Evolutionary conservation across 1,140 invertebrate species (phyloP).

Genomic region (Steinernema feltiae): DNA sequence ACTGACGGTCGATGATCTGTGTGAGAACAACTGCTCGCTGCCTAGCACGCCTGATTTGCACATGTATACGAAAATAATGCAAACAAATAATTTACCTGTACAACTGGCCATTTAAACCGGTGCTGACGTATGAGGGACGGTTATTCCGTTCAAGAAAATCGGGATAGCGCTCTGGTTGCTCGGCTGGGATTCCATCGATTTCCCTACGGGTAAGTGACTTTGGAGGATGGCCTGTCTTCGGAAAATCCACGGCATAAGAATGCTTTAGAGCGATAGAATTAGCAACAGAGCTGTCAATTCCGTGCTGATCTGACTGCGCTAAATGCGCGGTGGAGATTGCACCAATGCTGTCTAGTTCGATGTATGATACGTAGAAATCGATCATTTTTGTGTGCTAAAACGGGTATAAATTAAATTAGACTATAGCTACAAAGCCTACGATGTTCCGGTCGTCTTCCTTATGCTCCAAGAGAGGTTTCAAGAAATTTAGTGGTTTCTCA

Average conservation of each 20-base stretch:
- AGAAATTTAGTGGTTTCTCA: conserved; percentile 38
- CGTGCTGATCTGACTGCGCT: conserved; percentile 35
- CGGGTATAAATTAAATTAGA: neutral
- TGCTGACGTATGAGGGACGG: neutral
- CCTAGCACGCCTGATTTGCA: too few species aligned
- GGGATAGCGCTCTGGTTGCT: neutral
- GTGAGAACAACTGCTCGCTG: too few species aligned
- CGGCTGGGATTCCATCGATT: too few species aligned
- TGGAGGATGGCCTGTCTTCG: conserved; percentile 45
- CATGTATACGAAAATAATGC: too few species aligned
- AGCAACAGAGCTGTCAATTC: conserved; percentile 23
- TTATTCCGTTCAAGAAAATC: neutral
- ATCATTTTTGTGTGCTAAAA: conserved; percentile 31
- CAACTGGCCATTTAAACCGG: neutral
- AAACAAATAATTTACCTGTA: neutral
- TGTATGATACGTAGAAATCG: conserved; percentile 41
- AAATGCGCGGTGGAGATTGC: conserved; percentile 40
- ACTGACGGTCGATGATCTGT: too few species aligned
- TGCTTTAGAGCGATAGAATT: conserved; percentile 43
- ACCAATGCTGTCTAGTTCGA: conserved; percentile 45
- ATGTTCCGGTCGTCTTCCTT: neutral
- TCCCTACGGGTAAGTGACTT: neutral
- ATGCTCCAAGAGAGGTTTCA: neutral
- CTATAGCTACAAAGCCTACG: neutral
- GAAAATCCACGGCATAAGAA: conserved; percentile 48